Evolutionary conservation across 1,140 invertebrate species (phyloP), one percentile per base, ranked within the genome.

Genomic region (Ceratina japonica): DNA sequence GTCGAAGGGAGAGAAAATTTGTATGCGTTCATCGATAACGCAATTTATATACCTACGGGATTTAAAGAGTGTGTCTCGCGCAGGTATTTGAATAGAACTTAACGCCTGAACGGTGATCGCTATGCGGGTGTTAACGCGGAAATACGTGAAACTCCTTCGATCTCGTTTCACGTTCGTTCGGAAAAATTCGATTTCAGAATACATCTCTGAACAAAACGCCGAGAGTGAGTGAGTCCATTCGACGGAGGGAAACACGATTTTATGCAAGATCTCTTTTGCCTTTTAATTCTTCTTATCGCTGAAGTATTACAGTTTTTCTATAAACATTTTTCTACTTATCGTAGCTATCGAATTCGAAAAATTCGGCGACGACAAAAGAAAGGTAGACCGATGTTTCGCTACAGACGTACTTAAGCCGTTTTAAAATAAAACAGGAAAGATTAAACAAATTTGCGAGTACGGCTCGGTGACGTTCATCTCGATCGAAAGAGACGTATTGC

Each of bases 11-110:
- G 18, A 66, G 69, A 4, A 56, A 10, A 37, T 52, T 52, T 24
- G 37, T 65, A 56, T 75, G 37, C 64, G 72, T 75, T 80, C 58
- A 63, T 80, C 64, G 73, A 76, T 59, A 44, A 27, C 63, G 59
- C 54, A 74, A 62, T 80, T 54, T 75, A 75, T 75, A 75, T 61
- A 54, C 31, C 37, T n/a, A 15, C 37, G 37, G 37, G 37, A 8
- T 44, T 44, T 44, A 44, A 44, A 44, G 0, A 44, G 10, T 7
- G 37, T 44, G 37, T 44, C 37, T 44, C 37, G 37, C 37, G 37
- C 37, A 44, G 37, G 37, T 44, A 44, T 44, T 44, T 44, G 37
- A 44, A 44, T 44, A 20, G n/a, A 20, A 24, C n/a, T 44, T 51
- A 8, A 54, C 24, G n/a, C 51, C 5, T n/a, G 59, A 62, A 44